phyloP scores from a whole-genome alignment of 2,113 vertebrate species.

The Bombycilla garrulus region DNA sequence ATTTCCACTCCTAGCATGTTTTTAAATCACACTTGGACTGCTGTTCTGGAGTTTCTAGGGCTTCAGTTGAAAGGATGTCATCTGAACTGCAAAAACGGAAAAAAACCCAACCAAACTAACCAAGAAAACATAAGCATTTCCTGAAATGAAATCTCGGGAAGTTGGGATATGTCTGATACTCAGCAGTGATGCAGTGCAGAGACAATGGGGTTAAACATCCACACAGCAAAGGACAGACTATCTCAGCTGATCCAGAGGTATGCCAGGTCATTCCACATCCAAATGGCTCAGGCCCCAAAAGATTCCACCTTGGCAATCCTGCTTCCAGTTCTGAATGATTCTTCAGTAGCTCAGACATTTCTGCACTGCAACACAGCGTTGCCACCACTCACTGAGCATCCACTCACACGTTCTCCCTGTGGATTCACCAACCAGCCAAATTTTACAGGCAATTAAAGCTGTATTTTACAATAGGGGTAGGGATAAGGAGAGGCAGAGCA shows the following conservation, averaged over 20 bases:
- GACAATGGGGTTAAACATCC: neutral
- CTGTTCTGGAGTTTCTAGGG: neutral
- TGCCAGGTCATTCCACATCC: neutral
- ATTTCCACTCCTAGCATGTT: slow-evolving; percentile 16
- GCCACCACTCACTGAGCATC: accelerated
- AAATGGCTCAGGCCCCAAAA: neutral
- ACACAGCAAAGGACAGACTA: neutral
- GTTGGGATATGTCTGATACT: neutral
- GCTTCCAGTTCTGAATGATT: neutral
- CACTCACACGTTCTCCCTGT: neutral
- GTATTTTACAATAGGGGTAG: accelerated
- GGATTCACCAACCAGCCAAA: neutral
- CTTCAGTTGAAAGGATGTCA: neutral
- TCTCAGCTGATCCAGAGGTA: neutral
- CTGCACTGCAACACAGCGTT: accelerated
- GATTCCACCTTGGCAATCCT: neutral
- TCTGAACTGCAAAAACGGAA: neutral
- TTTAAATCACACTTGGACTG: neutral
- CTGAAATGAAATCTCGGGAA: neutral
- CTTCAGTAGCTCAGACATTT: neutral
- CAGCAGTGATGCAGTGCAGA: neutral
- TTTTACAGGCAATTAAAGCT: neutral
- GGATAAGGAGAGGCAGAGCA: neutral
- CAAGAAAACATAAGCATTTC: neutral
- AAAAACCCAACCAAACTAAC: neutral